A percentile compares a stretch with the other conserved stretches of the same genome.
Evolutionary conservation across 2,888 invertebrate genomes (phyloP).

Genomic region (Onthophagus sagittarius): DNA sequence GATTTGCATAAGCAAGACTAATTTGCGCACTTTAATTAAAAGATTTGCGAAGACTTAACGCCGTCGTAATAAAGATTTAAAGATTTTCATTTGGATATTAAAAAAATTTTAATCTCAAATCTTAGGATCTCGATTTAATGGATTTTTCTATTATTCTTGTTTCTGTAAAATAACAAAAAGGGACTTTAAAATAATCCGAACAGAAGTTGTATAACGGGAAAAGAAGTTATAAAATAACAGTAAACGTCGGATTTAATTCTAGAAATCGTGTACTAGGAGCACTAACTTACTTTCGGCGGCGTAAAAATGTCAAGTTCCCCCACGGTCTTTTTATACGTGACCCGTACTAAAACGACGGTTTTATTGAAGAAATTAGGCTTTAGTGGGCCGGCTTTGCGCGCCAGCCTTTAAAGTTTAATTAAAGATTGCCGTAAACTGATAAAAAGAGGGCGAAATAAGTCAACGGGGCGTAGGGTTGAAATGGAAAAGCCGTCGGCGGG

Average conservation of each 20-base stretch:
- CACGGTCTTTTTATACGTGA: not conserved
- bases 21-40: not conserved
- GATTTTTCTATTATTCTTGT: not conserved
- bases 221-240: not conserved
- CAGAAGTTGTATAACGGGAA: not conserved
- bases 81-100: not conserved
- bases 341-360: not conserved
- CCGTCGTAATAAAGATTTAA: not conserved
- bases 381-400: not conserved
- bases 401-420: slow-evolving; percentile 19
- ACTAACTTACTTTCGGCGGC: not conserved
- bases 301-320: not conserved
- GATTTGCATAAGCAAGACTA: slow-evolving; percentile 10
- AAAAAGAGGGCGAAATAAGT: not conserved
- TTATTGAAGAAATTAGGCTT: slow-evolving; percentile 11
- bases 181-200: not conserved
- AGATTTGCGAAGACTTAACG: not conserved
- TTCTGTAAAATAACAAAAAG: not conserved
- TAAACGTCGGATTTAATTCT: not conserved
- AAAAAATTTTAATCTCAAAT: not conserved
- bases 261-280: not conserved
- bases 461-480: not conserved
- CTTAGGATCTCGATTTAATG: not conserved
- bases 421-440: slow-evolving; percentile 17
- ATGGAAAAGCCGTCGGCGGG: not conserved